A percentile compares a stretch with the other conserved stretches of the same genome.
These are phyloP conservation scores for Adela reaumurella DNA, from an alignment of 2,888 invertebrate genomes.

Conservation along the genomic window DNA sequence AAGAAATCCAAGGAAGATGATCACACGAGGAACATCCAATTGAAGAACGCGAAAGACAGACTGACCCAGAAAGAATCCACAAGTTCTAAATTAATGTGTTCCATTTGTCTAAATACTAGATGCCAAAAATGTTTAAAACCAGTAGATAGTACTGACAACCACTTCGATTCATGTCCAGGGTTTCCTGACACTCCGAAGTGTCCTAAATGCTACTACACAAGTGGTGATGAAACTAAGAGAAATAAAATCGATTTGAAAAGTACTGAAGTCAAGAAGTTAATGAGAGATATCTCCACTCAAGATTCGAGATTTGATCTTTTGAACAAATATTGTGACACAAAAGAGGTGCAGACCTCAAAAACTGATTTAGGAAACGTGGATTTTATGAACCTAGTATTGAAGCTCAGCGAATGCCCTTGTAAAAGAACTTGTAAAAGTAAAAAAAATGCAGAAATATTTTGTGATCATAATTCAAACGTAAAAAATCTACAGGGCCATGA, in stretches of 20 bases:
- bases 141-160: not conserved
- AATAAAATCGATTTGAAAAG: not conserved
- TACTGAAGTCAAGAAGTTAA: slow-evolving; percentile 7
- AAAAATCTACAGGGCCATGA: too few species aligned
- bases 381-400: slow-evolving; percentile 38
- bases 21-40: too few species aligned
- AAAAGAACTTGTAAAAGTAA: slow-evolving; percentile 30
- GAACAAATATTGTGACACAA: slow-evolving; percentile 19
- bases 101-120: slow-evolving; percentile 28
- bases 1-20: too few species aligned
- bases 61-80: not conserved
- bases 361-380: slow-evolving; percentile 25
- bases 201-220: not conserved
- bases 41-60: too few species aligned
- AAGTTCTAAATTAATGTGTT: slow-evolving; percentile 21
- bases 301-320: slow-evolving; percentile 21
- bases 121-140: not conserved
- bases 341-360: slow-evolving; percentile 26
- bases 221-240: not conserved
- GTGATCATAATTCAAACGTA: too few species aligned
- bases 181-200: too few species aligned
- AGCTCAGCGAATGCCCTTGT: slow-evolving; percentile 22
- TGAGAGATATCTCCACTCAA: slow-evolving; percentile 11
- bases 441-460: slow-evolving; percentile 19
- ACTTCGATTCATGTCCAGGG: not conserved